Evolutionary conservation across 2,113 vertebrate species (phyloP).

Genomic region (Leptodactylus fuscus): DNA sequence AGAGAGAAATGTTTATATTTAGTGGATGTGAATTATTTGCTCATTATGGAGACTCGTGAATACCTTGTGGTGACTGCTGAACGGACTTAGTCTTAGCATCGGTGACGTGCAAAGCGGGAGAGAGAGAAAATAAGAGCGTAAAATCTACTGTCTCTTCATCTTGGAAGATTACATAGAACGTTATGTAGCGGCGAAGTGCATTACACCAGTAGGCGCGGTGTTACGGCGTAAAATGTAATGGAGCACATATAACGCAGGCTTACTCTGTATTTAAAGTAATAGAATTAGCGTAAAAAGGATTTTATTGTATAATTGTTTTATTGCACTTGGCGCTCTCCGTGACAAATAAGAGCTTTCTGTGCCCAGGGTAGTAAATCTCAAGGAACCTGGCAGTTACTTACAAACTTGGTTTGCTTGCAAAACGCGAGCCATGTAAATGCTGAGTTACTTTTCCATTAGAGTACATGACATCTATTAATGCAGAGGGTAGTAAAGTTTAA

Average conservation of each 20-base stretch:
- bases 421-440: neutral
- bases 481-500: no score
- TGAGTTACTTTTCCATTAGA: neutral
- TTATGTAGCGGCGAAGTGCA: neutral
- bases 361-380: neutral
- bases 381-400: neutral
- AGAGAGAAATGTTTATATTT: conserved; percentile 44
- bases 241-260: neutral
- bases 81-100: neutral
- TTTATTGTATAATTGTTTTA: conserved; percentile 10
- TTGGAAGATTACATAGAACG: neutral
- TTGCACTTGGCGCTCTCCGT: neutral
- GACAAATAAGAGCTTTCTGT: conserved; percentile 17
- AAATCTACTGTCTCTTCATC: neutral
- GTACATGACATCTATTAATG: neutral
- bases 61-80: conserved; percentile 1
- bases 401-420: neutral
- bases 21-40: conserved; percentile 39
- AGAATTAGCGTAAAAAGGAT: conserved; percentile 20
- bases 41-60: conserved; percentile 29
- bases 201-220: neutral
- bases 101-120: neutral
- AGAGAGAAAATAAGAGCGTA: neutral
- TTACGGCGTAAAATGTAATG: conserved; percentile 4
- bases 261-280: conserved; percentile 18